A percentile compares a stretch with the other conserved stretches of the same genome.
Conservation (phyloP, 2,797 vertebrate genomes). For the Caiman crocodilus region DNA sequence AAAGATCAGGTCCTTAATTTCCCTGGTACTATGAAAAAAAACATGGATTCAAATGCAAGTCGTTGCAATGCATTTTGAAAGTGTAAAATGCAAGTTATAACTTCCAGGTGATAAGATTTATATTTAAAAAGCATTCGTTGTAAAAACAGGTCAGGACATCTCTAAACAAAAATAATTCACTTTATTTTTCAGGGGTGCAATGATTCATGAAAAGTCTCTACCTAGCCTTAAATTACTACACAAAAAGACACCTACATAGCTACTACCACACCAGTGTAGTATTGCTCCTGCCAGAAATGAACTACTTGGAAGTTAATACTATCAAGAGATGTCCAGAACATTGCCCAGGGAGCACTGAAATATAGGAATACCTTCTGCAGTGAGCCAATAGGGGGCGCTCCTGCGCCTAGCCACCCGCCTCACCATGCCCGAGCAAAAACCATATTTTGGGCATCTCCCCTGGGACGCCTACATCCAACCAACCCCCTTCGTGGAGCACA, state of each 20-base stretch:
- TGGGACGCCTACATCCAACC: no score
- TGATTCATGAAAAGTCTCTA: neutral
- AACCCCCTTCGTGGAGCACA: no score
- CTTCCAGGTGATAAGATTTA: neutral
- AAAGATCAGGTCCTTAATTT: neutral
- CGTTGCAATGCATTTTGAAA: neutral
- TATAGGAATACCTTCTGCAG: neutral
- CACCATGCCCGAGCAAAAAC: neutral
- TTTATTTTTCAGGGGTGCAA: neutral
- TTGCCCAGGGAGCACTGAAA: neutral
- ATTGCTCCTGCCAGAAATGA: neutral
- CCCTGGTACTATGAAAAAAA: neutral
- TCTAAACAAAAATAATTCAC: neutral
- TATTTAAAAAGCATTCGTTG: fast-evolving
- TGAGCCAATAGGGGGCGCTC: neutral
- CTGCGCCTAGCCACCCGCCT: no score
- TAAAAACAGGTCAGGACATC: neutral
- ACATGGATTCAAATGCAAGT: neutral
- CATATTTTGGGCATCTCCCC: neutral
- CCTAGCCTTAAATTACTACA: neutral
- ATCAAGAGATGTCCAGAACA: neutral
- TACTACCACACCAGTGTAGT: neutral
- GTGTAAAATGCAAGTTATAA: neutral
- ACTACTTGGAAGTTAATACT: neutral
- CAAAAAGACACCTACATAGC: neutral